These are phyloP conservation scores for Tragelaphus oryx DNA, from an alignment of 2,797 vertebrate genomes.

Conservation along the genomic window DNA sequence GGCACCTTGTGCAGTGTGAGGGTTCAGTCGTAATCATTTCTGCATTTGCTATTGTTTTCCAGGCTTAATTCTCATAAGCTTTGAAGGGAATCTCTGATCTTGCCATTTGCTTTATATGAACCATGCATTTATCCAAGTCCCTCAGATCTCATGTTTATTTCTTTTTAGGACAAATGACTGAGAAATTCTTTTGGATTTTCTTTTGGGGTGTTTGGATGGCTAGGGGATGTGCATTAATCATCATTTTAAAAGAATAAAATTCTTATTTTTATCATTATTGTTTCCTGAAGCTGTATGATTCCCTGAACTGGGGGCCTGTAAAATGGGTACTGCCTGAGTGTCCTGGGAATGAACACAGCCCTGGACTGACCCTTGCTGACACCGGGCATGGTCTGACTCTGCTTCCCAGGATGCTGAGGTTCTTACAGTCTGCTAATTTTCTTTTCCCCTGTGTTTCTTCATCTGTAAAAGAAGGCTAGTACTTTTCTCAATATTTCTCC, in stretches of 20 bases:
- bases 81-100: neutral
- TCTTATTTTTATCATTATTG: neutral
- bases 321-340: neutral
- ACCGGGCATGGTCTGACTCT: neutral
- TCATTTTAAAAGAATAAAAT: neutral
- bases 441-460: neutral
- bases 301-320: neutral
- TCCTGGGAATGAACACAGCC: neutral
- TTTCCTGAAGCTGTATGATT: neutral
- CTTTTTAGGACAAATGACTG: neutral
- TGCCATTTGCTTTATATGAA: neutral
- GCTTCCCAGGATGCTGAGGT: neutral
- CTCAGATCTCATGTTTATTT: neutral
- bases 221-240: neutral
- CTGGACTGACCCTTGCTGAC: neutral
- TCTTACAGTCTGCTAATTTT: neutral
- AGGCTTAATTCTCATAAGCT: neutral
- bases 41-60: neutral
- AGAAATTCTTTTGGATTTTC: neutral
- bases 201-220: neutral
- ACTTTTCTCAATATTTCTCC: neutral
- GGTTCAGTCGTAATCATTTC: too few species aligned
- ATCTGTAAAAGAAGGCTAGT: neutral
- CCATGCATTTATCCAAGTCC: neutral
- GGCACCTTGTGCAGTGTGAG: neutral